These are phyloP conservation scores for Thereva unica DNA, from an alignment of 2,888 invertebrate genomes.

Conservation along the genomic window DNA sequence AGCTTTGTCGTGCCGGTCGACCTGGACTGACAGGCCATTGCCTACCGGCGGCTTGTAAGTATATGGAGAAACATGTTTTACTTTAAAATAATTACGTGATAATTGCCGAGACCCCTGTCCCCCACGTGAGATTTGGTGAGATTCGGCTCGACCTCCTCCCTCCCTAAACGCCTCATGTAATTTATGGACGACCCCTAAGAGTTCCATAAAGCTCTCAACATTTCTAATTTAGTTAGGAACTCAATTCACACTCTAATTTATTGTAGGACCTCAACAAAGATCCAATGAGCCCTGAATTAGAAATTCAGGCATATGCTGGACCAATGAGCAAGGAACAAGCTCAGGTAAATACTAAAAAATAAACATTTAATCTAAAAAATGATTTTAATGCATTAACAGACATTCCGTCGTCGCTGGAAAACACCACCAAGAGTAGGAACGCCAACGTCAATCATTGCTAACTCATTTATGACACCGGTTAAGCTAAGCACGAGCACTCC, in stretches of 20 bases:
- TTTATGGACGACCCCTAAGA: too few relatives aligned
- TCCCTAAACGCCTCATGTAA: too few relatives aligned
- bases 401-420: constrained; percentile 80
- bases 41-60: too few relatives aligned
- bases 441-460: constrained; percentile 45
- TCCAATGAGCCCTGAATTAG: constrained; percentile 70
- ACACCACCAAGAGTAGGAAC: constrained; percentile 68
- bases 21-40: too few relatives aligned
- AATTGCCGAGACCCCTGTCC: too few relatives aligned
- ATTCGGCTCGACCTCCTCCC: too few relatives aligned
- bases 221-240: background rate
- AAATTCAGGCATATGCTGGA: constrained; percentile 87
- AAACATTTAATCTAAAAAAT: background rate
- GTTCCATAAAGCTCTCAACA: background rate
- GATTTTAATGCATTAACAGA: constrained; percentile 43
- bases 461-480: constrained; percentile 44
- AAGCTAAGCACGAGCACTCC: constrained; percentile 44
- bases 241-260: too few relatives aligned
- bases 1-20: too few relatives aligned
- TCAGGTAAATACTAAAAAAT: constrained; percentile 48
- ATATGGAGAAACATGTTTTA: too few relatives aligned
- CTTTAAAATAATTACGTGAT: too few relatives aligned
- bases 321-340: constrained; percentile 83
- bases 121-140: too few relatives aligned
- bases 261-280: constrained; percentile 67